Evolutionary conservation across 2,113 vertebrate genomes (phyloP).

Genomic region (Paramisgurnus dabryanus): DNA sequence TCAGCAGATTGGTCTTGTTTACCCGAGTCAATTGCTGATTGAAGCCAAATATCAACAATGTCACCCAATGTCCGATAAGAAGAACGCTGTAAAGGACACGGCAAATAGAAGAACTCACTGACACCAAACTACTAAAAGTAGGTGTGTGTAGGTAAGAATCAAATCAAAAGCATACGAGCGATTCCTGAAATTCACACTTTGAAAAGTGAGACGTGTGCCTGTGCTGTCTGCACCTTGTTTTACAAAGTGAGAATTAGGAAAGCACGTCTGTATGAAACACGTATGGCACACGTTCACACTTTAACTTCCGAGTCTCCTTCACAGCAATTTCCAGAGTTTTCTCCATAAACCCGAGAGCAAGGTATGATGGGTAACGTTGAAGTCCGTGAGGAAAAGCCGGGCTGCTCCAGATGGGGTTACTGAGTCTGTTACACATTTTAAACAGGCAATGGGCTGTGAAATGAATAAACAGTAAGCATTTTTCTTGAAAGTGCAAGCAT

Average conservation of each 20-base stretch:
- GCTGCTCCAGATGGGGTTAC: background rate
- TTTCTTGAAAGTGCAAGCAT: slow-evolving; percentile 17
- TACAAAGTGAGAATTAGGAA: slow-evolving; percentile 16
- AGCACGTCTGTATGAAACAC: background rate
- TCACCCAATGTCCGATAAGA: slow-evolving; percentile 29
- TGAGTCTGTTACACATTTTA: slow-evolving; percentile 8
- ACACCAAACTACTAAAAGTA: slow-evolving; percentile 1
- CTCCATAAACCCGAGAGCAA: background rate
- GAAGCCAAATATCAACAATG: slow-evolving; percentile 26
- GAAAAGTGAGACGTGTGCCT: slow-evolving; percentile 18
- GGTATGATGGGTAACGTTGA: background rate
- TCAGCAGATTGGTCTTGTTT: slow-evolving; percentile 31
- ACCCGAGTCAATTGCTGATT: slow-evolving; percentile 11
- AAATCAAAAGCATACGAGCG: background rate
- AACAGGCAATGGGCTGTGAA: slow-evolving; percentile 46
- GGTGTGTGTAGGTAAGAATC: slow-evolving; percentile 3
- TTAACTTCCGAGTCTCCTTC: slow-evolving; percentile 17
- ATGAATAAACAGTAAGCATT: slow-evolving; percentile 35
- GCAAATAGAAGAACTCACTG: background rate
- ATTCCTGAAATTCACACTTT: background rate
- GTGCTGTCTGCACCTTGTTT: background rate
- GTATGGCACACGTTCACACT: background rate
- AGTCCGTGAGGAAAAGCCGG: background rate
- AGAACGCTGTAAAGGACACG: slow-evolving; percentile 13
- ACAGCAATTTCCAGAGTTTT: background rate